A percentile compares a stretch with the other conserved stretches of the same genome.
phyloP scores from a whole-genome alignment of 30 jellyfish, hydroid and myxozoan genomes.

The Sanderia malayensis region DNA sequence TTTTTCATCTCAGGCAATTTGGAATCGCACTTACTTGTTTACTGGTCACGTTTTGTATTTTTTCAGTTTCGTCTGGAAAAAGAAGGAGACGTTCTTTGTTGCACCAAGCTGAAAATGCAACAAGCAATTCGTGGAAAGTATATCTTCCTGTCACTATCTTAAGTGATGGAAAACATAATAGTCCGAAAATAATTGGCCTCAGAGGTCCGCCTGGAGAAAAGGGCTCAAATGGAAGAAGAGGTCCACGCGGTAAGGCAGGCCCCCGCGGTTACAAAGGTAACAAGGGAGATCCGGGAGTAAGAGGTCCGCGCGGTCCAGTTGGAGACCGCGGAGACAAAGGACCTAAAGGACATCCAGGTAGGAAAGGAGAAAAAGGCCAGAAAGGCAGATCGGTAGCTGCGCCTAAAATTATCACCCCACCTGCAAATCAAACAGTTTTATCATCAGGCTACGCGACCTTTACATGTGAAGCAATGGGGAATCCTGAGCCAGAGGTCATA shows the following conservation, averaged over 20 bases:
- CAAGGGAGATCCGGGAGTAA: constrained; percentile 2
- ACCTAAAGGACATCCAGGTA: not conserved
- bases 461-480: constrained; percentile 25
- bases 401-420: constrained; percentile 16
- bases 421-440: constrained; percentile 15
- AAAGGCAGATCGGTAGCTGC: constrained; percentile 21
- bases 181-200: not conserved
- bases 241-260: constrained; percentile 31
- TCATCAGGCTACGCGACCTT: not conserved
- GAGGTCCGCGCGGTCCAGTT: not conserved
- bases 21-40: too few relatives aligned
- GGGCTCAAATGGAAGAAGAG: constrained; percentile 3
- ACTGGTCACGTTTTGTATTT: too few relatives aligned
- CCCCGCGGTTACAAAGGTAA: constrained; percentile 13
- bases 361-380: constrained; percentile 4
- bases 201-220: constrained; percentile 10
- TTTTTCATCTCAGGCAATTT: too few relatives aligned
- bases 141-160: not conserved
- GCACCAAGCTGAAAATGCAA: not conserved
- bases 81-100: not conserved
- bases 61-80: not conserved
- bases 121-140: not conserved
- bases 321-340: constrained; percentile 18
- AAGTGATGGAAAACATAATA: not conserved
- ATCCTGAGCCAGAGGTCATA: constrained; percentile 5